Conservation (phyloP, 2,113 vertebrate species). For the Poicephalus gulielmi region DNA sequence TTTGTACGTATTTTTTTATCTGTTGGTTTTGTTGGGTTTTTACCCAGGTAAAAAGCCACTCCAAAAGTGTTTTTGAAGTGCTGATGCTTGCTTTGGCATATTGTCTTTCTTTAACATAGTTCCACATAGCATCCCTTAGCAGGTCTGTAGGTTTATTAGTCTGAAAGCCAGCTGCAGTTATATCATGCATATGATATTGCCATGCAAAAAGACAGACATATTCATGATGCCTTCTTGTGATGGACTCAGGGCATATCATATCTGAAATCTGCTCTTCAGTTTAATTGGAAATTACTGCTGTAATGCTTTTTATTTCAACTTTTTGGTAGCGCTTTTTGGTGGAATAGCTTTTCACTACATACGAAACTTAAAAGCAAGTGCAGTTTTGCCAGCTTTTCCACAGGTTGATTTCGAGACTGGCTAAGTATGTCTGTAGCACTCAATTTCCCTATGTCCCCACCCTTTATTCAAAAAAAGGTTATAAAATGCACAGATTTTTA, state of each 20-base stretch:
- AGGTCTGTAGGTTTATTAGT: background rate
- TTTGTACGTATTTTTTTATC: background rate
- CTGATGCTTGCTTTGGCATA: background rate
- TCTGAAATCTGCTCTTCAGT: background rate
- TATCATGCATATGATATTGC: background rate
- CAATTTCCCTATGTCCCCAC: background rate
- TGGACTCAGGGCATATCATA: background rate
- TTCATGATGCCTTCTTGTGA: background rate
- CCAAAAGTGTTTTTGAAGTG: background rate
- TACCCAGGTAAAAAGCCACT: background rate
- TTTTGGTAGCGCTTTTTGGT: background rate
- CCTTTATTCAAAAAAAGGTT: slow-evolving; percentile 14
- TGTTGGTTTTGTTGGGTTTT: background rate
- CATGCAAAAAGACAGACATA: background rate
- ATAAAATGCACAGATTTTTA: background rate
- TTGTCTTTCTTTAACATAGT: background rate
- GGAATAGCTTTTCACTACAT: background rate
- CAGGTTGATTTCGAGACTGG: background rate
- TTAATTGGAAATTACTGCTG: background rate
- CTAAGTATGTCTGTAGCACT: background rate
- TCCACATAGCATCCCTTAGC: background rate
- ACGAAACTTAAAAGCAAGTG: background rate
- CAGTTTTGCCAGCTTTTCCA: background rate
- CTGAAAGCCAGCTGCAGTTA: background rate
- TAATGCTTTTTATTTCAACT: background rate